Conservation (phyloP, 2,797 vertebrate genomes). For the Rhadinocentrus ornatus region DNA sequence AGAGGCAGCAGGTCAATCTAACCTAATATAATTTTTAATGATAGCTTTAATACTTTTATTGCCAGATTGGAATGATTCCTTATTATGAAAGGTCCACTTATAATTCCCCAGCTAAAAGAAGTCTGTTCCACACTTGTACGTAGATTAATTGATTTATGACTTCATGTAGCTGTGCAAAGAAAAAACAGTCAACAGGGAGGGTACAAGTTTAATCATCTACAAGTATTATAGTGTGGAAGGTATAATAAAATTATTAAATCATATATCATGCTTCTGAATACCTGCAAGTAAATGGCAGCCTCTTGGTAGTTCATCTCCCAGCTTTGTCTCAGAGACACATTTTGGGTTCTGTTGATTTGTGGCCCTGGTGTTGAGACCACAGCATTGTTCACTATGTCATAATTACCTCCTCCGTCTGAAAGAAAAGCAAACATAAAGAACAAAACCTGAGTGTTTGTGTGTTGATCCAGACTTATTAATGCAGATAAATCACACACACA, state of each 20-base stretch:
- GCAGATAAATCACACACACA: constrained; percentile 2
- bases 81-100: not conserved
- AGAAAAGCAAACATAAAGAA: constrained; percentile 40
- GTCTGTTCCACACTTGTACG: too few species aligned
- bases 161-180: constrained; percentile 1
- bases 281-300: constrained; percentile 98
- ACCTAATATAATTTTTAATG: not conserved
- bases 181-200: not conserved
- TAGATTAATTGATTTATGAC: constrained; percentile 12
- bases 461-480: not conserved
- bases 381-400: constrained; percentile 79
- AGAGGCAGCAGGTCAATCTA: not conserved
- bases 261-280: constrained; percentile 57
- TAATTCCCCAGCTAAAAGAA: not conserved
- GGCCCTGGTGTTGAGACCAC: constrained; percentile 81
- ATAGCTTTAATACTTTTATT: not conserved
- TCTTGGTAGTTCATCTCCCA: constrained; percentile 99
- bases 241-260: constrained; percentile 31
- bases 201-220: constrained; percentile 24
- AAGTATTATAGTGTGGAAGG: not conserved
- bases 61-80: not conserved
- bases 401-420: constrained; percentile 88
- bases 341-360: constrained; percentile 78
- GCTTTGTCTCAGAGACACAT: constrained; percentile 83
- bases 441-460: constrained; percentile 1